Evolutionary conservation across 1,140 invertebrate genomes (phyloP), one percentile per base, ranked within the genome.

Genomic region (Choristoneura fumiferana): DNA sequence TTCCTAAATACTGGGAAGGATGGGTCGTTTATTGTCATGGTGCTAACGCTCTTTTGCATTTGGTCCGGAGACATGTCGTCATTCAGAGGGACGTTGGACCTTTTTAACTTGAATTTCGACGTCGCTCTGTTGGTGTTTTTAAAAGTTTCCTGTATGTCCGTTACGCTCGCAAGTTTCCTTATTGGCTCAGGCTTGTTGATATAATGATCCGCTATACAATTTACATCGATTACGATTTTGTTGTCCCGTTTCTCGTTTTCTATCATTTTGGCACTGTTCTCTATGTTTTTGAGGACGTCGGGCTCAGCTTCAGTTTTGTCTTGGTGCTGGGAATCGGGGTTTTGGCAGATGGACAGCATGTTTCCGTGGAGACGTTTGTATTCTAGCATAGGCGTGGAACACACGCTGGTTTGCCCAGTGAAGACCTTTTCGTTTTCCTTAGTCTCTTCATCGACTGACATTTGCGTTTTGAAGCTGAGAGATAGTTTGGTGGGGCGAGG

Each of bases 11-110:
- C 91, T 15, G 95, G 95, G 89, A 93, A 94, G 49, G 87, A 91
- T 13, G 95, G 95, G 89, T 96, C 95, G 22, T 93, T 92, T 54
- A 96, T 95, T 0, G 95, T 95, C 57, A 93, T 92, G 10, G 90
- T 93, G 43, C 76, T 76, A 43, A 76, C 78, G 8, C 71, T 78
- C 55, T 88, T 86, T 4, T 79, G 66, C 52, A 77, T 65, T 52
- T 75, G 74, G 29, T 80, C 76, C 1, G 71, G 69, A 2, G 83
- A 78, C 5, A 68, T 62, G 43, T 89, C 87, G 6, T 84, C 73
- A 58, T 80, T 79, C 13, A 87, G 13, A 54, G 81, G 83, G 0
- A 57, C 78, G 68, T 90, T 91, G 9, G 87, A 78, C 54, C 83
- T 81, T 62, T 79, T 89, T 63, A 88, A 69, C 58, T 89, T 81